Percentiles rank a stretch among this genome's conserved stretches.
Evolutionary conservation across 2,797 vertebrate genomes (phyloP).

Genomic region (Myiothlypis coronata): DNA sequence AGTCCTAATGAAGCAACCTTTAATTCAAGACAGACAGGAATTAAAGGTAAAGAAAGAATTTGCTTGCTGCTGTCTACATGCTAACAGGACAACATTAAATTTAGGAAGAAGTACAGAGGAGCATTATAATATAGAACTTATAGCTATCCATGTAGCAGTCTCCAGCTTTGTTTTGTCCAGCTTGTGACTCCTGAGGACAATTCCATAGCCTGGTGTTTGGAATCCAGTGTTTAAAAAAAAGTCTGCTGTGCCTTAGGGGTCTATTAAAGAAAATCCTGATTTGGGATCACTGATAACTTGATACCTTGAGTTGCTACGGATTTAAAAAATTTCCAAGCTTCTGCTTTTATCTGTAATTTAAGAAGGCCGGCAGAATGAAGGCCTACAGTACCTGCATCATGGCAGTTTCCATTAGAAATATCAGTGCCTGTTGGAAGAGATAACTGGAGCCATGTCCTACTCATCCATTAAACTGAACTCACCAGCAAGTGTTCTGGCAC

Average conservation of each 20-base stretch:
- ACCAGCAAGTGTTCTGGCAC: not conserved
- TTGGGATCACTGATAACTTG: not conserved
- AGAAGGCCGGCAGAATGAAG: not conserved
- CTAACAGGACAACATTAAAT: not conserved
- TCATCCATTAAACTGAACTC: not conserved
- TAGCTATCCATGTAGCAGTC: not conserved
- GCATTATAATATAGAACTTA: not conserved
- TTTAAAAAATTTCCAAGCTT: not conserved
- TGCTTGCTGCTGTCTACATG: not conserved
- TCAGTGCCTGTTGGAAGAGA: not conserved
- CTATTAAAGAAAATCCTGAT: not conserved
- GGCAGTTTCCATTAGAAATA: not conserved
- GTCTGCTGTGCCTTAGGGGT: fast-evolving
- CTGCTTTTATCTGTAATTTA: not conserved
- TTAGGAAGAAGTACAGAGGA: not conserved
- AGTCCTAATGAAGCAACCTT: not conserved
- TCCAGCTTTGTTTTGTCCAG: not conserved
- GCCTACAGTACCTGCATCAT: not conserved
- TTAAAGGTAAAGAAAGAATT: not conserved
- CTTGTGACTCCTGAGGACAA: not conserved
- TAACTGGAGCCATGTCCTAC: not conserved
- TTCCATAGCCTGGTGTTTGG: not conserved
- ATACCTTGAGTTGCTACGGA: not conserved
- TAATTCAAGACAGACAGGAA: not conserved
- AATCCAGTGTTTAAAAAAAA: not conserved